Conservation (phyloP, 2,797 vertebrate species). For the Diplodus sargus region DNA sequence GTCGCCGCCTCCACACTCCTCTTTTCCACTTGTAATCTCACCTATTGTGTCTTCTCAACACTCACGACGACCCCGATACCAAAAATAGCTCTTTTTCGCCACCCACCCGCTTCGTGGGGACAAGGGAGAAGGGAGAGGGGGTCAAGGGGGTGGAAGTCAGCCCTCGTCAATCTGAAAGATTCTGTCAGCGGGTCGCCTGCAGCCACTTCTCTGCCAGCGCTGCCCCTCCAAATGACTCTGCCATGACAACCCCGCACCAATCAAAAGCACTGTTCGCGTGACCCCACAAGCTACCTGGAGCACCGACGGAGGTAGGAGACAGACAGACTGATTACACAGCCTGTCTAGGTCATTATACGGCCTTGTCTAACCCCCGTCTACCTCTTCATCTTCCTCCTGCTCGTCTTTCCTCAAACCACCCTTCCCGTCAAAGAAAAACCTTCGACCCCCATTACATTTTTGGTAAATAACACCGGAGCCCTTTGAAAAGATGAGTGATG, state of each 20-base stretch:
- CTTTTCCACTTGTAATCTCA: constrained; percentile 27
- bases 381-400: constrained; percentile 46
- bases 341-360: constrained; percentile 66
- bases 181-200: constrained; percentile 63
- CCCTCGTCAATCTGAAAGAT: constrained; percentile 65
- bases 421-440: constrained; percentile 21
- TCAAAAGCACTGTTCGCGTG: constrained; percentile 65
- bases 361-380: constrained; percentile 56
- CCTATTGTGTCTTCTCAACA: constrained; percentile 55
- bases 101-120: constrained; percentile 41
- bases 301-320: constrained; percentile 50
- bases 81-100: constrained; percentile 65
- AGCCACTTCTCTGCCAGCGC: constrained; percentile 51
- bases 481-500: constrained; percentile 58
- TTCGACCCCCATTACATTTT: constrained; percentile 58
- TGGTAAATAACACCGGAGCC: constrained; percentile 61
- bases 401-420: constrained; percentile 37
- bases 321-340: constrained; percentile 68
- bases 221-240: constrained; percentile 62
- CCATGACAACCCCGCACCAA: constrained; percentile 71
- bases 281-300: constrained; percentile 63
- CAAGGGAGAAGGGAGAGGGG: constrained; percentile 53
- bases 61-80: constrained; percentile 33
- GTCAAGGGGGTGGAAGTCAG: constrained; percentile 68
- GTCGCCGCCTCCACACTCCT: neutral